Conservation (phyloP, 1,140 invertebrate genomes). For the Luehdorfia chinensis region DNA sequence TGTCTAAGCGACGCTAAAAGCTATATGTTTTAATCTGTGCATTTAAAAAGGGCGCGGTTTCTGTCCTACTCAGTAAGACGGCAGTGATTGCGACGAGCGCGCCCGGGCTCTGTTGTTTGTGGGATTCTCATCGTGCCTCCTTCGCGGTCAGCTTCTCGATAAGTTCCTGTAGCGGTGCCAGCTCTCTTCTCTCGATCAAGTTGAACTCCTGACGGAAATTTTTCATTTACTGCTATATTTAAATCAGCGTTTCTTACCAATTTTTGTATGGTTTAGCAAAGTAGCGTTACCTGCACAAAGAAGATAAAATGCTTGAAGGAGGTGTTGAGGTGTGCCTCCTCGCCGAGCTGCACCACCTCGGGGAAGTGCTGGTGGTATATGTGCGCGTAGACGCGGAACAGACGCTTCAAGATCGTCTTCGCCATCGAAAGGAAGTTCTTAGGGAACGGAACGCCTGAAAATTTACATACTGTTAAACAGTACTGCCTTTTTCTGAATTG, state of each 20-base stretch:
- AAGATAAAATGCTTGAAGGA: constrained; percentile 99
- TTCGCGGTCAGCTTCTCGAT: constrained; percentile 97
- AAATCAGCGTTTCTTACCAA: too few relatives aligned
- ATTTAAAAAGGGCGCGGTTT: too few relatives aligned
- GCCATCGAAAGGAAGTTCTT: constrained; percentile 98
- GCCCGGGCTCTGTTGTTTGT: background rate
- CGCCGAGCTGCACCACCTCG: constrained; percentile 97
- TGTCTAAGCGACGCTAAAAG: too few relatives aligned
- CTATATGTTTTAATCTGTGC: too few relatives aligned
- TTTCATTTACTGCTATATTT: too few relatives aligned
- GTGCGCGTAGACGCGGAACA: constrained; percentile 99
- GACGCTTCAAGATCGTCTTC: constrained; percentile 97
- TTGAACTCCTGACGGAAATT: constrained; percentile 91
- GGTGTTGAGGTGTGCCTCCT: constrained; percentile 99
- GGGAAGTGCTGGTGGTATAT: constrained; percentile 99
- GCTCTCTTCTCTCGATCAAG: constrained; percentile 96
- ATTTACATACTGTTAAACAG: too few relatives aligned
- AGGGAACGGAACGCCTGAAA: constrained; percentile 96
- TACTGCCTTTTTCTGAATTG: too few relatives aligned
- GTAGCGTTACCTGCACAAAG: constrained; percentile 90
- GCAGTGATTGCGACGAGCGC: background rate
- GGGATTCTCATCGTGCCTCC: constrained; percentile 82
- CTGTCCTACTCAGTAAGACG: too few relatives aligned
- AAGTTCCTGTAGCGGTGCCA: constrained; percentile 97
- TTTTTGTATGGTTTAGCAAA: background rate